Evolutionary conservation across 2,888 invertebrate genomes (phyloP), one percentile per base, ranked within the genome.

Genomic region (Cylindroiulus punctatus): DNA sequence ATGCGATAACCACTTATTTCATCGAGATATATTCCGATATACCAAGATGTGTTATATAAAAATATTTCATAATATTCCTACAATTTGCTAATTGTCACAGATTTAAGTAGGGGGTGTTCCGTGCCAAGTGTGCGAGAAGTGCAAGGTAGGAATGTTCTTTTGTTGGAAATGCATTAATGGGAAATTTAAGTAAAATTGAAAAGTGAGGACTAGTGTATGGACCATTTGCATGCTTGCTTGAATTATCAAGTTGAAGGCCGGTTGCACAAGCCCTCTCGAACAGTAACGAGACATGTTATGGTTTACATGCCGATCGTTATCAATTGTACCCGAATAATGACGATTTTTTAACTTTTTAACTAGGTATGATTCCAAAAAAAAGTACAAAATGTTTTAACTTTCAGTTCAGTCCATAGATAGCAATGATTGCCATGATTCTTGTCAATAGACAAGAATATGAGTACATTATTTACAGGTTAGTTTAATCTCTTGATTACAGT

Each of bases 121-220:
- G 65, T 65, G 65, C 65, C 65, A 65, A 65, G 65, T 26, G 65
- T 65, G 26, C 26, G 26, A 65, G 65, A 65, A 7, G 65, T 65
- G 65, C 65, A 26, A 65, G 65, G 65, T 65, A 65, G 65, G 65
- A 65, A 65, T 65, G 65, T 65, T 65, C n/a, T 65, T 65, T 65
- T 57, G 26, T 22, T 65, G 65, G 65, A 65, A 65, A 65, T 65
- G 65, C 22, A 8, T 65, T 65, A 26, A 65, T 65, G 65, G 65
- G 65, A 65, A 65, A 65, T 26, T 65, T 12, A 22, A 65, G 12
- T 0, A 65, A 26, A 7, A n/a, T 65, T 22, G 26, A 65, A 65
- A 65, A 22, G 5, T 65, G 22, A 26, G 65, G 65, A n/a, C 26
- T 65, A 65, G 65, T 26, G 26, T 65, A 65, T 12, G 26, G 65